phyloP scores from a whole-genome alignment of 1,140 invertebrate species.

The Zaprionus kolodkinae region DNA sequence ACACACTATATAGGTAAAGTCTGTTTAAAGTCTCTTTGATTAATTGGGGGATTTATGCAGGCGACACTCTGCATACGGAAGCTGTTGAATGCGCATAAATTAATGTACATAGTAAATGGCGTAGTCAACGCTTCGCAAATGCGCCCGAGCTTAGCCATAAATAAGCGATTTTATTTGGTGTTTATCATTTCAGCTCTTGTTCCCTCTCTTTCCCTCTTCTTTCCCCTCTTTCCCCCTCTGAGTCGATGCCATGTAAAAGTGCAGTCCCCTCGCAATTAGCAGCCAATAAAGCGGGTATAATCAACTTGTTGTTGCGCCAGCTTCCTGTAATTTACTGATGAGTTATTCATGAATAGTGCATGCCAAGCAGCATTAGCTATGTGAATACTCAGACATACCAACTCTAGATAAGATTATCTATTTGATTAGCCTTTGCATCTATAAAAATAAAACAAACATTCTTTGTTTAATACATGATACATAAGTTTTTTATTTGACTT shows the following conservation, averaged over 20 bases:
- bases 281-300: constrained; percentile 52
- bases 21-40: constrained; percentile 59
- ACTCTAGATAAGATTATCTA: too few relatives aligned
- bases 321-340: constrained; percentile 58
- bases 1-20: constrained; percentile 14
- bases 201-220: neutral
- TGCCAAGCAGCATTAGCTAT: constrained; percentile 21
- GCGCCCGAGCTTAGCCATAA: constrained; percentile 56
- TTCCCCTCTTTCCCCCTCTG: constrained; percentile 11
- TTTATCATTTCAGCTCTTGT: constrained; percentile 67
- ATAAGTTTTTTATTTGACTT: constrained; percentile 81
- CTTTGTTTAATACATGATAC: constrained; percentile 81
- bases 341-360: constrained; percentile 43
- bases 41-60: constrained; percentile 60
- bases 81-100: constrained; percentile 65
- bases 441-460: constrained; percentile 21
- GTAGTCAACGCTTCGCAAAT: constrained; percentile 62
- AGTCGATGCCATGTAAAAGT: constrained; percentile 60
- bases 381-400: neutral
- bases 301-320: constrained; percentile 31
- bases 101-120: constrained; percentile 73
- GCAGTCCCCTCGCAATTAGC: constrained; percentile 58
- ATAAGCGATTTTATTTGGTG: constrained; percentile 76
- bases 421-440: too few relatives aligned
- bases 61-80: constrained; percentile 54